These are phyloP conservation scores for Zosterops japonicus DNA, from an alignment of 2,113 vertebrate species.

Conservation along the genomic window DNA sequence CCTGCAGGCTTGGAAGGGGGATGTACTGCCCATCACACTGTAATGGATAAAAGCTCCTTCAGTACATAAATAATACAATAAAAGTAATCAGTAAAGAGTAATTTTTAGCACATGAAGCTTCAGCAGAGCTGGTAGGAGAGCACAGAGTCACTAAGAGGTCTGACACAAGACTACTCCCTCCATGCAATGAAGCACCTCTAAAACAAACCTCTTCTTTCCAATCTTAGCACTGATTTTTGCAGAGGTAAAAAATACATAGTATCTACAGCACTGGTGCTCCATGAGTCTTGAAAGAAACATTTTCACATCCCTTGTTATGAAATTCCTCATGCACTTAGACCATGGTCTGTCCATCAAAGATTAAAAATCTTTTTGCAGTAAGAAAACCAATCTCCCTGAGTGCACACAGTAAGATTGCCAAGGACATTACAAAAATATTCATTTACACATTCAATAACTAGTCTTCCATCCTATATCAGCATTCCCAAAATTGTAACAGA, in stretches of 20 bases:
- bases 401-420: neutral
- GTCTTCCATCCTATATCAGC: neutral
- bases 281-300: neutral
- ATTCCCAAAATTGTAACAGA: neutral
- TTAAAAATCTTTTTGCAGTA: neutral
- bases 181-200: neutral
- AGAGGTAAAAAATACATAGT: neutral
- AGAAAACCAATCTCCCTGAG: neutral
- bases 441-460: neutral
- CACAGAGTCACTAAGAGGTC: neutral
- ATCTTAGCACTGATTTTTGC: neutral
- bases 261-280: neutral
- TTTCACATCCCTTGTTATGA: neutral
- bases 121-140: neutral
- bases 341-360: neutral
- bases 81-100: neutral
- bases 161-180: neutral
- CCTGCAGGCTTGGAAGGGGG: conserved; percentile 96
- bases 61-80: neutral
- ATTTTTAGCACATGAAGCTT: conserved; percentile 8
- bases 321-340: neutral
- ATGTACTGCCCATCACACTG: conserved; percentile 99
- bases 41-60: conserved; percentile 48
- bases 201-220: neutral
- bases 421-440: neutral